These are phyloP conservation scores for Deilephila elpenor DNA, from an alignment of 2,888 invertebrate genomes.

Conservation along the genomic window DNA sequence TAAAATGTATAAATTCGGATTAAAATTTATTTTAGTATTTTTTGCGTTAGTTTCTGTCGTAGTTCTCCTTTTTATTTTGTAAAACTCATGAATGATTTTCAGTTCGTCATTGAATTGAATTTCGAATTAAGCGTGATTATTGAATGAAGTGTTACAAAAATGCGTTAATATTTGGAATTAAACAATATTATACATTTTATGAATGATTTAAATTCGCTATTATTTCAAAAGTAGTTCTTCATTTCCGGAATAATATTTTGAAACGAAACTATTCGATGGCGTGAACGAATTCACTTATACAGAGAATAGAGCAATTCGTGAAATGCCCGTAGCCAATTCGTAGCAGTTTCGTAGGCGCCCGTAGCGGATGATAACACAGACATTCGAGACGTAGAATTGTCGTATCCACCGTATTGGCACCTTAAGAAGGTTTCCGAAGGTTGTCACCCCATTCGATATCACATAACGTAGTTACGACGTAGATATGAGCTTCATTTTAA, in stretches of 20 bases:
- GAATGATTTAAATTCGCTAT: no score
- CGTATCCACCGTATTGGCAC: conserved; percentile 59
- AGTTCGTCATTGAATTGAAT: not conserved
- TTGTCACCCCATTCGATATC: conserved; percentile 69
- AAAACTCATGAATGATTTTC: not conserved
- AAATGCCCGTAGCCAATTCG: conserved; percentile 51
- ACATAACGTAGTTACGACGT: conserved; percentile 62
- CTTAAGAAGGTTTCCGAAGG: conserved; percentile 59
- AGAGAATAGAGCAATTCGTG: conserved; percentile 11
- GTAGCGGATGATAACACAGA: conserved; percentile 64
- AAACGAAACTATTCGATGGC: not conserved
- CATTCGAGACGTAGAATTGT: conserved; percentile 60
- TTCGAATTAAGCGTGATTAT: not conserved
- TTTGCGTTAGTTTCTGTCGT: not conserved
- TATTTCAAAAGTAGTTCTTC: no score
- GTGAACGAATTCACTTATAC: conserved; percentile 14
- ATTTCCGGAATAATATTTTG: not conserved
- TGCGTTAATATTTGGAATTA: no score
- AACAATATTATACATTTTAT: not conserved
- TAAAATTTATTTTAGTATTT: not conserved
- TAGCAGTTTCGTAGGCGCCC: conserved; percentile 62
- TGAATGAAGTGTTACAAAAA: no score
- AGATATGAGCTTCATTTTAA: conserved; percentile 27
- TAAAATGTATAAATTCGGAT: no score
- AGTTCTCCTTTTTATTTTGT: no score